Percentiles rank a stretch among this genome's conserved stretches.
Conservation (phyloP, 2,888 invertebrate species). For the Melangyna quadrimaculata region DNA sequence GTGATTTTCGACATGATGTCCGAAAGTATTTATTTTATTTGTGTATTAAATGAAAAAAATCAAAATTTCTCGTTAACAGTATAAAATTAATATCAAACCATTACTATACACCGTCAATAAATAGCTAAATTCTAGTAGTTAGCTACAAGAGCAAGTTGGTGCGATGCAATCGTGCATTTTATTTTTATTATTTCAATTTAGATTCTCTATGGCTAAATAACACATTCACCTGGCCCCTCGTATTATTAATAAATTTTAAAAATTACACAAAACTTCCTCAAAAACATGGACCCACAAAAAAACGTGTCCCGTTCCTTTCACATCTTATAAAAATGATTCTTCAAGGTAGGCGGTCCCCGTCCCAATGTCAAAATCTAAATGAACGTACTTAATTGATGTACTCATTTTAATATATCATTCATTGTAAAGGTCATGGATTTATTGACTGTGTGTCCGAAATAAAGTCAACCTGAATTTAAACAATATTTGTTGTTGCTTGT, state of each 20-base stretch:
- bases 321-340: neutral
- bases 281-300: neutral
- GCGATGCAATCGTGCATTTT: no score
- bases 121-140: no score
- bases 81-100: no score
- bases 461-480: constrained; percentile 49
- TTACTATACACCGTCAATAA: no score
- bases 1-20: no score
- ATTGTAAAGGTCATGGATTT: constrained; percentile 64
- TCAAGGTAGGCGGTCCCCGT: constrained; percentile 31
- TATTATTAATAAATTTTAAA: neutral
- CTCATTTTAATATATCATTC: constrained; percentile 19
- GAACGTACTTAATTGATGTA: constrained; percentile 37
- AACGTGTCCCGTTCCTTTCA: neutral
- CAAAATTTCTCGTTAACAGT: no score
- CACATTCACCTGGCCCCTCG: no score
- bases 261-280: neutral
- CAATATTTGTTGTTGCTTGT: neutral
- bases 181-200: no score
- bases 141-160: no score
- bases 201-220: no score
- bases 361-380: constrained; percentile 32
- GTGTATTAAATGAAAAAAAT: no score
- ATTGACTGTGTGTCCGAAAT: constrained; percentile 13
- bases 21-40: no score